Conservation (phyloP, 2,797 vertebrate genomes). For the Apodemus agrarius region DNA sequence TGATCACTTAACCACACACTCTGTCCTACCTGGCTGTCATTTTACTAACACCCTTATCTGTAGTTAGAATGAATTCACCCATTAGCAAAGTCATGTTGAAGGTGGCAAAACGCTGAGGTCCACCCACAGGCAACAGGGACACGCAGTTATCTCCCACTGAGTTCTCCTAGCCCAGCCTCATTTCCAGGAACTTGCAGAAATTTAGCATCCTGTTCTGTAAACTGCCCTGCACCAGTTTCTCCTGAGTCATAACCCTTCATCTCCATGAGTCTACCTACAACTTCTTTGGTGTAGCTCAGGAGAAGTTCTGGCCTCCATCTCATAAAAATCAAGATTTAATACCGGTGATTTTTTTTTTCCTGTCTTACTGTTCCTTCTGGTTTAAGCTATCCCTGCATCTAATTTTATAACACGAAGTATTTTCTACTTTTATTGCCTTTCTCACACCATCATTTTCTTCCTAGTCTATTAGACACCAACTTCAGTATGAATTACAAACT, state of each 20-base stretch:
- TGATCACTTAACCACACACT: not conserved
- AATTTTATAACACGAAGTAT: constrained; percentile 53
- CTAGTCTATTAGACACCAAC: not conserved
- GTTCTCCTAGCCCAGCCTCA: not conserved
- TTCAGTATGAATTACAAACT: constrained; percentile 28
- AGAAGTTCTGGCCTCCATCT: not conserved
- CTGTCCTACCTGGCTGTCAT: not conserved
- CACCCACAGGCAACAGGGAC: not conserved
- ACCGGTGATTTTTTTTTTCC: constrained; percentile 36
- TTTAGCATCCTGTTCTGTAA: not conserved
- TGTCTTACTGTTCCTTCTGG: constrained; percentile 47
- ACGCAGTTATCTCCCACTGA: not conserved
- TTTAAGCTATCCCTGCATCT: constrained; percentile 11
- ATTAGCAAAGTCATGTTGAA: constrained; percentile 29
- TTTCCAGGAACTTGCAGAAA: not conserved
- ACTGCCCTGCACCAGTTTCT: not conserved
- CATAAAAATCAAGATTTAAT: constrained; percentile 58
- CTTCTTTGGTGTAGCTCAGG: not conserved
- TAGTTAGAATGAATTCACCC: constrained; percentile 15
- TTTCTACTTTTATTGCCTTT: constrained; percentile 53
- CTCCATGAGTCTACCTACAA: not conserved
- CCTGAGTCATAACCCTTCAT: not conserved
- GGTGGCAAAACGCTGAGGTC: not conserved
- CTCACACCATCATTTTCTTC: constrained; percentile 4
- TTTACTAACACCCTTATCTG: not conserved